A percentile compares a stretch with the other conserved stretches of the same genome.
These are phyloP conservation scores for Eucera pruinosa DNA, from an alignment of 2,888 invertebrate genomes.

Conservation along the genomic window DNA sequence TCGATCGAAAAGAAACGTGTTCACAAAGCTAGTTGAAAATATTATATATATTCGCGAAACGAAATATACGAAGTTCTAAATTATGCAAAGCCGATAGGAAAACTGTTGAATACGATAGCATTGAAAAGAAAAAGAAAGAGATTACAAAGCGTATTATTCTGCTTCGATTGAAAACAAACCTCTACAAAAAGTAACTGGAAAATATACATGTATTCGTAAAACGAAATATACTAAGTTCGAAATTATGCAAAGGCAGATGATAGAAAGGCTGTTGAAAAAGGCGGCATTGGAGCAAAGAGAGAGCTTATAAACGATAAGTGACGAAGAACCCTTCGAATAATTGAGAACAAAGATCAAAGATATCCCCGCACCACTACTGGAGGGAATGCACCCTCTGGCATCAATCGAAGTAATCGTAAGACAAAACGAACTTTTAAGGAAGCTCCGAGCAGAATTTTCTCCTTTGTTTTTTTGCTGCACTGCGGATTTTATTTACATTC, in stretches of 20 bases:
- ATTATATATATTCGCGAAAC: no score
- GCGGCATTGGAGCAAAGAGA: background rate
- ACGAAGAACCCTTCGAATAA: conserved; percentile 15
- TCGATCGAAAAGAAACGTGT: no score
- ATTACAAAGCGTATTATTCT: no score
- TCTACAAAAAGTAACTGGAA: no score
- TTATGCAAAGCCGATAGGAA: no score
- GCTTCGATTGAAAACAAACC: background rate
- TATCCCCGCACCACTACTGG: background rate
- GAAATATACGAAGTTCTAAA: no score
- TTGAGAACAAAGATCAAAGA: conserved; percentile 42
- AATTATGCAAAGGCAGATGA: background rate
- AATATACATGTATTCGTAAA: no score
- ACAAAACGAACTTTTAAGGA: background rate
- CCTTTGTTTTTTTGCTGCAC: no score
- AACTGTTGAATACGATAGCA: no score
- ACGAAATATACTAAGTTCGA: background rate
- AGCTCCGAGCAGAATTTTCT: background rate
- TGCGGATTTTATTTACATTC: no score
- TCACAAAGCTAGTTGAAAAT: no score
- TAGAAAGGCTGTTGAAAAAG: background rate
- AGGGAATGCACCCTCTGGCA: background rate
- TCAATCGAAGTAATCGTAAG: conserved; percentile 3
- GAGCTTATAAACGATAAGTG: conserved; percentile 10
- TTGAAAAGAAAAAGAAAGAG: no score